phyloP scores from a whole-genome alignment of 2,797 vertebrate genomes.

The Odontamblyopus lacepedii region DNA sequence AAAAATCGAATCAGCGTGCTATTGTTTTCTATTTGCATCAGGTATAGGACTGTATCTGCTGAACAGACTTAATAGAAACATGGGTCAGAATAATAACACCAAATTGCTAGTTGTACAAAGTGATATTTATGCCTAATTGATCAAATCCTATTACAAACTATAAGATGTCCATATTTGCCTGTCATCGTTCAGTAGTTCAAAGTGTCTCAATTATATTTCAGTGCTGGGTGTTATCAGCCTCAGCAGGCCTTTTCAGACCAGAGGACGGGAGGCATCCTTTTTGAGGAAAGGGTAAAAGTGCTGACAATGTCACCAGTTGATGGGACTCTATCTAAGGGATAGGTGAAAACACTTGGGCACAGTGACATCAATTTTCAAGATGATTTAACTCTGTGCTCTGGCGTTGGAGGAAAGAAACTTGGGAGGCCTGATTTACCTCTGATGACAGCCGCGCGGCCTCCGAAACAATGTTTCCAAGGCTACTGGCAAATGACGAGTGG shows the following conservation, averaged over 20 bases:
- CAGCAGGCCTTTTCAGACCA: slow-evolving; percentile 46
- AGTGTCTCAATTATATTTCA: slow-evolving; percentile 10
- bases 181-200: slow-evolving; percentile 1
- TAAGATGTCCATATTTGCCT: slow-evolving; percentile 5
- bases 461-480: slow-evolving; percentile 89
- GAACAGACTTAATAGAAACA: background rate
- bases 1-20: background rate
- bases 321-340: slow-evolving; percentile 81
- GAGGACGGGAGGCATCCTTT: slow-evolving; percentile 58
- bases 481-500: slow-evolving; percentile 85
- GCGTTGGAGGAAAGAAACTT: slow-evolving; percentile 81
- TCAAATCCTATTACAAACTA: background rate
- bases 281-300: slow-evolving; percentile 80
- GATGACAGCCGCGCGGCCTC: slow-evolving; percentile 79
- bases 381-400: slow-evolving; percentile 82
- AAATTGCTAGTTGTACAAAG: slow-evolving; percentile 1
- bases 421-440: slow-evolving; percentile 84
- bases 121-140: slow-evolving; percentile 5
- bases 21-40: background rate
- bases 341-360: slow-evolving; percentile 83
- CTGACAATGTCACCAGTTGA: slow-evolving; percentile 85
- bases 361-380: slow-evolving; percentile 87
- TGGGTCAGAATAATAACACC: background rate
- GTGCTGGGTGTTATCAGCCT: slow-evolving; percentile 50
- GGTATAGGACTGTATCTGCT: background rate